phyloP scores from a whole-genome alignment of 2,888 invertebrate genomes.

The Drosophila bunnanda region DNA sequence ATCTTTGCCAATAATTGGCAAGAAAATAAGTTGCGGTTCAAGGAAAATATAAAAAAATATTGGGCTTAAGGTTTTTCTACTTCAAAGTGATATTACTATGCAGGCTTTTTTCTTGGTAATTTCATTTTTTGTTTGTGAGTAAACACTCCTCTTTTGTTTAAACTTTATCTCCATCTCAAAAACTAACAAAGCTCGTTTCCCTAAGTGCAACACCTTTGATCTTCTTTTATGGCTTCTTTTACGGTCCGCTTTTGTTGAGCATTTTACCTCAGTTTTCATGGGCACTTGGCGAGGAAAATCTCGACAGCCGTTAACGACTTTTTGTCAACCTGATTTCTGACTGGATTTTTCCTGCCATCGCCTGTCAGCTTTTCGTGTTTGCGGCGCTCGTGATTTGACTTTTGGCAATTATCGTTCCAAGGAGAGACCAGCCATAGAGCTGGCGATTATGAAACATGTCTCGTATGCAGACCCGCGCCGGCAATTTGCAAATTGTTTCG shows the following conservation, averaged over 20 bases:
- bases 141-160: conserved; percentile 16
- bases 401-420: conserved; percentile 43
- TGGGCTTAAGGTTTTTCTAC: not conserved
- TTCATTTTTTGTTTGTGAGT: conserved; percentile 5
- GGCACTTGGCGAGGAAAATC: conserved; percentile 22
- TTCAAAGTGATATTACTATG: no score
- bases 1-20: not conserved
- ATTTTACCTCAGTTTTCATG: conserved; percentile 22
- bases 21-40: not conserved
- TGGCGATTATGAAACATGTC: conserved; percentile 45
- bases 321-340: conserved; percentile 39
- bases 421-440: conserved; percentile 9
- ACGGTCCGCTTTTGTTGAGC: conserved; percentile 10
- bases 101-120: no score
- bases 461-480: conserved; percentile 21
- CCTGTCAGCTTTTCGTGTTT: conserved; percentile 22
- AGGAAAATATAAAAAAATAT: not conserved
- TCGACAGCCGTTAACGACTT: conserved; percentile 25
- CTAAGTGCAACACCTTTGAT: conserved; percentile 28
- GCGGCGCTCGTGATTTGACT: conserved; percentile 44
- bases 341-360: not conserved
- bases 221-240: conserved; percentile 31
- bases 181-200: conserved; percentile 11
- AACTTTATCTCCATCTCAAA: not conserved
- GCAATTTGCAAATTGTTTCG: conserved; percentile 40